Percentiles rank a stretch among this genome's conserved stretches.
Evolutionary conservation across 2,888 invertebrate species (phyloP).

Genomic region (Galerucella nymphaeae): DNA sequence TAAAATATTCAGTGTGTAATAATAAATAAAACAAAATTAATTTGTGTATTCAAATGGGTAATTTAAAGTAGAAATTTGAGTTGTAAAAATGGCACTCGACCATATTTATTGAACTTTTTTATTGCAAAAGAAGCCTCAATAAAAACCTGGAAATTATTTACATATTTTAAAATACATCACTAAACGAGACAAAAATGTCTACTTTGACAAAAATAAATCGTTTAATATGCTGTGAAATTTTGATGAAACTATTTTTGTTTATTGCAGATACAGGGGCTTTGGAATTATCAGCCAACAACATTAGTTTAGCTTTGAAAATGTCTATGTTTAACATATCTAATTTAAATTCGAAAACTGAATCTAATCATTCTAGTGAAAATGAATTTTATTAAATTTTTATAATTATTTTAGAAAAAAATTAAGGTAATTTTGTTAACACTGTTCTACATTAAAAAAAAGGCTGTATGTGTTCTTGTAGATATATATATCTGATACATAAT

Average conservation of each 20-base stretch:
- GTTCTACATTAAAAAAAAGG: neutral
- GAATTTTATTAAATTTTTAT: constrained; percentile 48
- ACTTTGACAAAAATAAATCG: no score
- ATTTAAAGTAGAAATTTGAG: no score
- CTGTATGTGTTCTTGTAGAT: neutral
- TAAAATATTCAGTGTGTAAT: constrained; percentile 5
- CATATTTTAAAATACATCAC: no score
- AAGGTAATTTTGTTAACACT: constrained; percentile 2
- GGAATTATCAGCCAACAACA: constrained; percentile 36
- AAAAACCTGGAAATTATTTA: no score
- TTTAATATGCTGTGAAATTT: neutral
- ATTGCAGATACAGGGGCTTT: constrained; percentile 41
- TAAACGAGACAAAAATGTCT: no score
- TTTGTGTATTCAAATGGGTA: neutral
- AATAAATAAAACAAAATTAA: neutral
- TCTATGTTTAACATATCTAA: constrained; percentile 49
- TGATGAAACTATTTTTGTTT: constrained; percentile 30
- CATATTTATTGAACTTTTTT: no score
- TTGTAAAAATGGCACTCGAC: no score
- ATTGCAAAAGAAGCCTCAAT: no score
- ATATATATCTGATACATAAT: neutral
- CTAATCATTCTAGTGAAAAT: constrained; percentile 53
- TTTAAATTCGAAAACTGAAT: constrained; percentile 42
- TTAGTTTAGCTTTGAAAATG: constrained; percentile 48
- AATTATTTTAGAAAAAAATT: constrained; percentile 16